Conservation (phyloP, 2,113 vertebrate species). For the Leucopsar rothschildi region DNA sequence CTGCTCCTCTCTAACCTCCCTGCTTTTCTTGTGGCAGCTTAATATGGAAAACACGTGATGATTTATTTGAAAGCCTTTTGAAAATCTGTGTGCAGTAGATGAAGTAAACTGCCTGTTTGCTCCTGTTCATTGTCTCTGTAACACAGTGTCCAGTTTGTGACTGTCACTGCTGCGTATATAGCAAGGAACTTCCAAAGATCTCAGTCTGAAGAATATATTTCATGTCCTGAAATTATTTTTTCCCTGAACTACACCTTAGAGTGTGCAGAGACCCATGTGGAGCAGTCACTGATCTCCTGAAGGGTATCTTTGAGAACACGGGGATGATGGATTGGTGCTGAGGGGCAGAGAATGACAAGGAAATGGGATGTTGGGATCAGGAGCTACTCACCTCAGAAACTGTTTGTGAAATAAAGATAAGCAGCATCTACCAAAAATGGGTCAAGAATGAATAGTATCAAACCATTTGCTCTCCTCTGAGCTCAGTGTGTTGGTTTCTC, state of each 20-base stretch:
- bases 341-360: background rate
- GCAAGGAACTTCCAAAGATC: background rate
- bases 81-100: background rate
- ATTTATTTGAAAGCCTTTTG: background rate
- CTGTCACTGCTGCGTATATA: fast-evolving
- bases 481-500: background rate
- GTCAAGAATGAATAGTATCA: background rate
- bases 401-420: background rate
- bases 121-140: background rate
- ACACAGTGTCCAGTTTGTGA: background rate
- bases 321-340: background rate
- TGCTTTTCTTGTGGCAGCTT: background rate
- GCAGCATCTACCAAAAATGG: background rate
- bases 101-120: background rate
- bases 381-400: background rate
- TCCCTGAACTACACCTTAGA: background rate
- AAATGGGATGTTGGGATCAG: background rate
- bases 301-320: background rate
- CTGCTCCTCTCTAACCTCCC: background rate
- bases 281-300: background rate
- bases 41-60: background rate
- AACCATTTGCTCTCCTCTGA: background rate
- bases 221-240: background rate
- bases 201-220: background rate
- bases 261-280: background rate